Evolutionary conservation across 2,888 invertebrate species (phyloP).

Genomic region (Bellardia bayeri): DNA sequence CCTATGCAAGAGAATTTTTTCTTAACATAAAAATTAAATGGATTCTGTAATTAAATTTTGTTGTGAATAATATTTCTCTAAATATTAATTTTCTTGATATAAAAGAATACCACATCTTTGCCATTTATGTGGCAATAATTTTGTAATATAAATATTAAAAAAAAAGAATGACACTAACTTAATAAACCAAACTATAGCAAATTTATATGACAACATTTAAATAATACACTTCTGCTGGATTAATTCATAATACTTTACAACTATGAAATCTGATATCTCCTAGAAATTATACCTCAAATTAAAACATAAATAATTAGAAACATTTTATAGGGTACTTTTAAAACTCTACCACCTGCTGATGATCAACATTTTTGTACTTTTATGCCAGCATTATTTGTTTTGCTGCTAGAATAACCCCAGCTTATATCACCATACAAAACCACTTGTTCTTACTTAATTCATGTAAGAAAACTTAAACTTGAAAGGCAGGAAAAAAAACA

Average conservation of each 20-base stretch:
- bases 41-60: too few species aligned
- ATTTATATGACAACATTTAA: neutral
- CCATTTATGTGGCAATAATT: too few species aligned
- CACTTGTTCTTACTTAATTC: constrained; percentile 68
- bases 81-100: too few species aligned
- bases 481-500: constrained; percentile 3
- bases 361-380: constrained; percentile 13
- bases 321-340: constrained; percentile 40
- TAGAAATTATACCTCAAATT: constrained; percentile 3
- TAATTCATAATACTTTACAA: neutral
- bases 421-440: constrained; percentile 36
- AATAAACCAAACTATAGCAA: neutral
- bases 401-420: constrained; percentile 34
- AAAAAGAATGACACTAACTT: too few species aligned
- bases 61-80: too few species aligned
- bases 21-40: too few species aligned
- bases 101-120: too few species aligned
- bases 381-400: constrained; percentile 48
- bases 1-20: too few species aligned
- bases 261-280: neutral
- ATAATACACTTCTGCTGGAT: neutral
- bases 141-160: too few species aligned
- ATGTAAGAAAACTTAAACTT: constrained; percentile 51
- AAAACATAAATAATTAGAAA: constrained; percentile 24
- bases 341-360: constrained; percentile 52